A percentile compares a stretch with the other conserved stretches of the same genome.
These are phyloP conservation scores for Tribolium castaneum DNA, from an alignment of 1,140 invertebrate species.

Conservation along the genomic window DNA sequence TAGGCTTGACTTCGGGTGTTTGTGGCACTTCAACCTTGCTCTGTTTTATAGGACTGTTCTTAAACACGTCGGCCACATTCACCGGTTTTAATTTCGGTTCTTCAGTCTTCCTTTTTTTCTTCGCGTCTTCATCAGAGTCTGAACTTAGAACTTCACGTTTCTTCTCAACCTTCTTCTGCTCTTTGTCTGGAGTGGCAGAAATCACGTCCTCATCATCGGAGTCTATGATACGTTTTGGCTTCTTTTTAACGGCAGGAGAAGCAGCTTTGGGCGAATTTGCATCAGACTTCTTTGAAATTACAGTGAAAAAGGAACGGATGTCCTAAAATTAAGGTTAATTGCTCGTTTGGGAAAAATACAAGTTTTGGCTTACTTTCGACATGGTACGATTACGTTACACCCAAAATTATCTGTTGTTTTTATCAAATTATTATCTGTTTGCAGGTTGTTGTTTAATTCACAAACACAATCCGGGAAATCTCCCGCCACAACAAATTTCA, in stretches of 20 bases:
- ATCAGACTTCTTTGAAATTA: constrained; percentile 54
- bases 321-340: constrained; percentile 62
- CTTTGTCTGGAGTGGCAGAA: constrained; percentile 51
- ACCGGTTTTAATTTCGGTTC: constrained; percentile 53
- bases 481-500: no score
- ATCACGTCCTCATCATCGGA: constrained; percentile 59
- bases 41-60: constrained; percentile 57
- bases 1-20: no score
- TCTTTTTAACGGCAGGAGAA: constrained; percentile 13
- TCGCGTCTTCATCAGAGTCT: constrained; percentile 63
- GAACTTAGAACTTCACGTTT: constrained; percentile 56
- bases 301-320: constrained; percentile 66
- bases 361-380: background rate
- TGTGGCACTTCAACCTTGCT: constrained; percentile 63
- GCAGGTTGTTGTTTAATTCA: no score
- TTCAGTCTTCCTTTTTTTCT: constrained; percentile 32
- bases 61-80: constrained; percentile 62
- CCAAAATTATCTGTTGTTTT: no score
- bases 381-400: background rate
- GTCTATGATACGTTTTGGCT: constrained; percentile 45
- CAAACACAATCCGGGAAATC: no score
- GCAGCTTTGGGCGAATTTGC: background rate
- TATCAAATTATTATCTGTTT: no score
- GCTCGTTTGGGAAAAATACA: background rate
- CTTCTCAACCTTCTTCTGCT: constrained; percentile 39